Evolutionary conservation across 2,888 invertebrate species (phyloP).

Genomic region (Xestia xanthographa): DNA sequence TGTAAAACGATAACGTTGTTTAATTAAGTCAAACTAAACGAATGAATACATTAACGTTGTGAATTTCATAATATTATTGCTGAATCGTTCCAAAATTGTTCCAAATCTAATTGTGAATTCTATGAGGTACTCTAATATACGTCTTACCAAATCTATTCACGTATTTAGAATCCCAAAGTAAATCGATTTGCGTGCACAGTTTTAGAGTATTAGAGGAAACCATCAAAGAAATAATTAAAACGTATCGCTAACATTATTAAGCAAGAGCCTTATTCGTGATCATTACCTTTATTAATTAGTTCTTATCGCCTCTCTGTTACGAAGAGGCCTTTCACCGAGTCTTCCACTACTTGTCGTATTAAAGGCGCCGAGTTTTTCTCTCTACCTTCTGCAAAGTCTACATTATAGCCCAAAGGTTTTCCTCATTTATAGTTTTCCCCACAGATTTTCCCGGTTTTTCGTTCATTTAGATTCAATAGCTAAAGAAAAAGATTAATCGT

Average conservation of each 20-base stretch:
- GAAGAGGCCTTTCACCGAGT: constrained; percentile 34
- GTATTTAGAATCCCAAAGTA: constrained; percentile 16
- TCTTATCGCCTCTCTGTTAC: constrained; percentile 16
- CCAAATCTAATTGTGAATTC: constrained; percentile 37
- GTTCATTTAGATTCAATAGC: background rate
- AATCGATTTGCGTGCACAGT: constrained; percentile 11
- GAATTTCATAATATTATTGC: constrained; percentile 4
- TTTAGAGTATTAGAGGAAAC: background rate
- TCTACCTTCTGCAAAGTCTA: constrained; percentile 13
- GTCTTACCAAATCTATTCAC: constrained; percentile 27
- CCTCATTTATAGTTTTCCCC: constrained; percentile 10
- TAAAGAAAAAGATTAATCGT: background rate
- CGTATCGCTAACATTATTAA: constrained; percentile 10
- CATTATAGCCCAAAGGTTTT: constrained; percentile 25
- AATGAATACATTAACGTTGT: background rate
- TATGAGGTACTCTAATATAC: constrained; percentile 6
- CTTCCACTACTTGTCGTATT: constrained; percentile 14
- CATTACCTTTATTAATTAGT: constrained; percentile 42
- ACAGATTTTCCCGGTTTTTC: background rate
- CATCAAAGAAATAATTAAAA: constrained; percentile 26
- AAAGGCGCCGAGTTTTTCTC: constrained; percentile 20
- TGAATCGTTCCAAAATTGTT: constrained; percentile 12
- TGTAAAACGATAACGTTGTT: background rate
- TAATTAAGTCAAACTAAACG: constrained; percentile 6
- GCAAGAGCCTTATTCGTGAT: constrained; percentile 15